Evolutionary conservation across 2,888 invertebrate species (phyloP), one percentile per base, ranked within the genome.

Genomic region (Synanthedon vespiformis): DNA sequence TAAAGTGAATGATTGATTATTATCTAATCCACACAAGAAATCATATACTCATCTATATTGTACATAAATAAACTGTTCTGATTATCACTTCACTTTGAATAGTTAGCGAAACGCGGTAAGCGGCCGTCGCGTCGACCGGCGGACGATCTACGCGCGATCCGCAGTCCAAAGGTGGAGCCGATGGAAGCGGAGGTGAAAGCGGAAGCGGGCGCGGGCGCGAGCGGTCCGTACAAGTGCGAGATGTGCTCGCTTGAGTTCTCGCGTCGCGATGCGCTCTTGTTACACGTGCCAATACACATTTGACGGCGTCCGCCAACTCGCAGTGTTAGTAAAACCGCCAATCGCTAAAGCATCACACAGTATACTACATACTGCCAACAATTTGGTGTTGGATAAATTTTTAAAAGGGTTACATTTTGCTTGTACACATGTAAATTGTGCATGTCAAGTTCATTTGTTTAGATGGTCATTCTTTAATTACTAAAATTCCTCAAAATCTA

Each of bases 231-330:
- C 77, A 92, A 91, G 61, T 95, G 95, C 71, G 94, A 94, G 75
- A 94, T 95, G 93, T 95, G 95, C 74, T 90, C 92, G 53, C 90
- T 91, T 50, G 90, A 92, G 61, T 95, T 95, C 76, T 84, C 90
- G 10, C 92, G 92, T 58, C 90, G 94, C 51, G 91, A 92, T 51
- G 93, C 93, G 59, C 79, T 95, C 57, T 88, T 93, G 53, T 70
- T 85, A 1, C 95, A 95, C 78, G 94, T 95, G 65, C 93, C 94
- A 53, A 91, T 94, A 70, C 95, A 95, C 75, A 95, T 95, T 80
- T 92, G 92, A 92, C 80, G 65, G 51, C 34, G 34, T 2, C 34
- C 34, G 34, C 34, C 34, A 1, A 34, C 34, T 34, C 34, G 34
- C 3, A 34, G 34, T 10, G 34, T 34, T 10, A 34, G 34, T 10